Evolutionary conservation across 1,140 invertebrate species (phyloP), one percentile per base, ranked within the genome.

Genomic region (Papilio helenus): DNA sequence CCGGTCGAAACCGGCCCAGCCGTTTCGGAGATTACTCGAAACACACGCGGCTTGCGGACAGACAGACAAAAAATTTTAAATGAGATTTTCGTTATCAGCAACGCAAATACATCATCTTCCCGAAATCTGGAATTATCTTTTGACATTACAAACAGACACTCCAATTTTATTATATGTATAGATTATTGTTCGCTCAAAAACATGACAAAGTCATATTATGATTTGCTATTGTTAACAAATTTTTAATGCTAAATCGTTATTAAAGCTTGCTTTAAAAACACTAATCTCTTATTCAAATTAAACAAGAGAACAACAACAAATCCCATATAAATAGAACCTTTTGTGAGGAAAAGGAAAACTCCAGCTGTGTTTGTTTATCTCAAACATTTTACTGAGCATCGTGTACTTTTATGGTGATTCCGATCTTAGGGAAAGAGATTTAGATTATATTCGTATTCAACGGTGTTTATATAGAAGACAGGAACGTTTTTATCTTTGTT

Each of bases 311-410:
- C n/a, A 29, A 65, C 16, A 65, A 65, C 61, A 65, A 65, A 65
- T 65, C 61, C 61, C 61, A 16, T 29, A 29, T 65, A 65, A 65
- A 65, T 65, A 65, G 3, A 29, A 65, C 61, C 23, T 29, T 65
- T 65, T 65, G 12, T 65, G 61, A 65, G 61, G 26, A 65, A 65
- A 65, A 29, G 61, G 26, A 65, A 65, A 65, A 65, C 61, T 65
- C 61, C 61, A 65, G 61, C 61, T 65, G 61, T 65, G 61, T 65
- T 65, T 65, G 61, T 65, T 65, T 65, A 65, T 65, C 23, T 26
- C 61, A 29, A 65, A 65, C 61, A 65, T 65, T 65, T 65, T 65
- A 65, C 23, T n/a, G 26, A 26, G 14, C 26, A 29, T 26, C 61
- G 23, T 65, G 61, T 65, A 65, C 23, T 65, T 65, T 65, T 65